phyloP scores from a whole-genome alignment of 2,888 invertebrate species.

The Augochlorella aurata region DNA sequence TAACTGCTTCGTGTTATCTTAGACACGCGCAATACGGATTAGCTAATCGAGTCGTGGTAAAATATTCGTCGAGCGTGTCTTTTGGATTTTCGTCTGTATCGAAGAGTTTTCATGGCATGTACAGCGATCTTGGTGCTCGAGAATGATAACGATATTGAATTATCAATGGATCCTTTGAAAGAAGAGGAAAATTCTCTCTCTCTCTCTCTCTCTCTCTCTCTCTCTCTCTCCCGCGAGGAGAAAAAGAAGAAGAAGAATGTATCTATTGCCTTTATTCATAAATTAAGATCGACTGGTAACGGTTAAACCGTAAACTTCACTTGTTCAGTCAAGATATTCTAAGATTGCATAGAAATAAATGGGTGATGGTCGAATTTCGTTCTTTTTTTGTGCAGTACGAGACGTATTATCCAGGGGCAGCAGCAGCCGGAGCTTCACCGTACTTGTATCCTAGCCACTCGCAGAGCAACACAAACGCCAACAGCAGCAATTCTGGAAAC shows the following conservation, averaged over 20 bases:
- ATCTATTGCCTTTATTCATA: too few relatives aligned
- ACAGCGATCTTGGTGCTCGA: conserved; percentile 37
- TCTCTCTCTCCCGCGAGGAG: too few relatives aligned
- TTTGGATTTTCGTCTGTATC: too few relatives aligned
- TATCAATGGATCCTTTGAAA: too few relatives aligned
- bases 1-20: background rate
- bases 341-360: background rate
- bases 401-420: conserved; percentile 80
- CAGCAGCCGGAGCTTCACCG: conserved; percentile 80
- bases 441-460: conserved; percentile 81
- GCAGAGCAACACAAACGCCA: conserved; percentile 74
- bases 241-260: too few relatives aligned
- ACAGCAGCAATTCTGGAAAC: conserved; percentile 64
- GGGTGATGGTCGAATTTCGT: background rate
- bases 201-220: too few relatives aligned
- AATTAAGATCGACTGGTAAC: too few relatives aligned
- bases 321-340: too few relatives aligned
- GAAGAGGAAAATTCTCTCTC: too few relatives aligned
- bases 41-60: conserved; percentile 14
- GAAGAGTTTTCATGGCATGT: conserved; percentile 33
- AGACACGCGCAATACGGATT: conserved; percentile 4
- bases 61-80: too few relatives aligned
- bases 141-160: conserved; percentile 13
- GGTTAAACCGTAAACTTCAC: too few relatives aligned
- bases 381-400: conserved; percentile 78